Evolutionary conservation across 2,797 vertebrate genomes (phyloP).

Genomic region (Helostoma temminkii): DNA sequence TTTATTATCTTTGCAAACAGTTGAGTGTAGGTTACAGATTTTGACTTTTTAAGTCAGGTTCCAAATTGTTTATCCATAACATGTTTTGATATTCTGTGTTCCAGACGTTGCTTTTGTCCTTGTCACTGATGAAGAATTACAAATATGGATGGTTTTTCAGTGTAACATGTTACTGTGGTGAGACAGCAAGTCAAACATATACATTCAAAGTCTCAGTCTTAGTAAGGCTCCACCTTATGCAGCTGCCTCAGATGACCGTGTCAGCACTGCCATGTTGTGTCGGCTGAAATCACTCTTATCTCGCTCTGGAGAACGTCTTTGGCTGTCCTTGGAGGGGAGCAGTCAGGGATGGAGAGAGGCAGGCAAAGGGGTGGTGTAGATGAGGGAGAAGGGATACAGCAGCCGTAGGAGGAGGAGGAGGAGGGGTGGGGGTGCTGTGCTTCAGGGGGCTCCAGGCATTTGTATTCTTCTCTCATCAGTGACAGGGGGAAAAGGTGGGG

Average conservation of each 20-base stretch:
- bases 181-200: constrained; percentile 66
- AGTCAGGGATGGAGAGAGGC: constrained; percentile 73
- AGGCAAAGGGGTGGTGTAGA: constrained; percentile 37
- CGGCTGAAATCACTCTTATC: constrained; percentile 76
- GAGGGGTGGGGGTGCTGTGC: constrained; percentile 32
- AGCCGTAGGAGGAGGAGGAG: constrained; percentile 44
- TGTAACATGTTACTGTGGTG: constrained; percentile 27
- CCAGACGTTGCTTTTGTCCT: not conserved
- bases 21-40: constrained; percentile 3
- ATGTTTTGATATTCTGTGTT: constrained; percentile 17
- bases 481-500: constrained; percentile 68
- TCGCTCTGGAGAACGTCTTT: constrained; percentile 80
- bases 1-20: constrained; percentile 2
- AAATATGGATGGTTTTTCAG: constrained; percentile 42
- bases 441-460: constrained; percentile 76
- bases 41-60: constrained; percentile 29
- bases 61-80: no score
- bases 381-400: constrained; percentile 42
- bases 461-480: constrained; percentile 84
- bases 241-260: constrained; percentile 18
- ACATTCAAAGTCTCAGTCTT: constrained; percentile 70
- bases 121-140: constrained; percentile 50
- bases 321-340: constrained; percentile 83
- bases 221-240: constrained; percentile 34
- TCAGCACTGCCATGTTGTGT: constrained; percentile 64